Conservation (phyloP, 1,140 invertebrate genomes). For the Aculops lycopersici region DNA sequence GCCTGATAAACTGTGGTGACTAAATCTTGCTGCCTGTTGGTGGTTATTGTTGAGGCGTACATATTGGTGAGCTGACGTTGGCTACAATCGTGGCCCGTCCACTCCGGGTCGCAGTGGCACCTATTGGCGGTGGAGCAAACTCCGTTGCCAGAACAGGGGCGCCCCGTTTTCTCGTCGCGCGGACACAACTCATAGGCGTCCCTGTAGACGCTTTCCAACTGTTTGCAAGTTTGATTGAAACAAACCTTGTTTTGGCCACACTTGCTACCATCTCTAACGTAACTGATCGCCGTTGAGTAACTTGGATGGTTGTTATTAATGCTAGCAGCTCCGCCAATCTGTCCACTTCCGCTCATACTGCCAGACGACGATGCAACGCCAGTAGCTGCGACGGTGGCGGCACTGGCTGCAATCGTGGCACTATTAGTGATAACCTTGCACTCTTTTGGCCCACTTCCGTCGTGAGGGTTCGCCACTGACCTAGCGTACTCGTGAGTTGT, state of each 20-base stretch:
- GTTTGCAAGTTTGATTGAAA: slow-evolving; percentile 57
- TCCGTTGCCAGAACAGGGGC: not conserved
- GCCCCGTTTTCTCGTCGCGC: not conserved
- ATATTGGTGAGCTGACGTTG: too few species aligned
- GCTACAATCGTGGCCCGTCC: slow-evolving; percentile 61
- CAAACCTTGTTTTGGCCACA: slow-evolving; percentile 60
- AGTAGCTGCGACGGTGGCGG: too few species aligned
- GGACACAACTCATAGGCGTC: too few species aligned
- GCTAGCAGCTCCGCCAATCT: too few species aligned
- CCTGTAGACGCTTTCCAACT: not conserved
- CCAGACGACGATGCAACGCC: too few species aligned
- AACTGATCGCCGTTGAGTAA: slow-evolving; percentile 33
- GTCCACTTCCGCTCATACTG: too few species aligned
- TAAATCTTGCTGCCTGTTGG: too few species aligned
- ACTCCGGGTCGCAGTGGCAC: slow-evolving; percentile 60
- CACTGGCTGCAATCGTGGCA: too few species aligned
- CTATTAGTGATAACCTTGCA: not conserved
- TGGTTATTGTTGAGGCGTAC: slow-evolving; percentile 5
- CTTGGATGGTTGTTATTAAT: too few species aligned
- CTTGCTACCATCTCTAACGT: slow-evolving; percentile 59
- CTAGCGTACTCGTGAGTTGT: slow-evolving; percentile 54
- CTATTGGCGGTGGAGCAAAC: slow-evolving; percentile 64
- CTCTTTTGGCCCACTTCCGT: not conserved
- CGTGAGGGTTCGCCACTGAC: slow-evolving; percentile 31
- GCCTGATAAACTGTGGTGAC: too few species aligned